phyloP scores from a whole-genome alignment of 2,797 vertebrate genomes.

The Mionectes olivaceus region DNA sequence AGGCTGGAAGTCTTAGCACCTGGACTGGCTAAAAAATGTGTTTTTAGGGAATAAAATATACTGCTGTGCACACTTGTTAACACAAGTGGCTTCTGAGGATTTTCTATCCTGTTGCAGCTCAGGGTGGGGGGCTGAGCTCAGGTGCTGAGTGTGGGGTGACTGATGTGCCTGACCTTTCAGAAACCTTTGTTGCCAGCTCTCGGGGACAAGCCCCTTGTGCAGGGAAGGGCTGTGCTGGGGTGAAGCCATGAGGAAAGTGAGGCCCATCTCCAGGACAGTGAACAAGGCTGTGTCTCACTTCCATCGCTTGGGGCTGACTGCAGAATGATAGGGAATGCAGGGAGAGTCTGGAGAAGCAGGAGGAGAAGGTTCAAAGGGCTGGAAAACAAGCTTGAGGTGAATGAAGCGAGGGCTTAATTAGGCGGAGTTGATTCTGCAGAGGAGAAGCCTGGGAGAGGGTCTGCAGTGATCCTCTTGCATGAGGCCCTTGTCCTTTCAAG shows the following conservation, averaged over 20 bases:
- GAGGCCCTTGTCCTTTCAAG: neutral
- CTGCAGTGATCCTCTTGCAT: neutral
- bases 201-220: fast-evolving
- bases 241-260: fast-evolving
- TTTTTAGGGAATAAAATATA: constrained; percentile 5
- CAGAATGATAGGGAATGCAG: neutral
- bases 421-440: neutral
- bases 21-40: neutral
- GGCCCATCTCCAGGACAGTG: fast-evolving
- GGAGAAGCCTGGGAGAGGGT: neutral
- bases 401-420: no score
- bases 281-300: neutral
- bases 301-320: neutral
- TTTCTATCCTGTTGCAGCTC: neutral
- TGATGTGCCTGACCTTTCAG: neutral
- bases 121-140: neutral
- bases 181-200: neutral
- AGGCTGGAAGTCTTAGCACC: neutral
- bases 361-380: neutral
- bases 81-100: neutral
- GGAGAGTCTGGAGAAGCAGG: neutral
- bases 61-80: neutral
- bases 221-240: neutral
- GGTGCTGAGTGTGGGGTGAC: neutral
- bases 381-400: neutral